Conservation (phyloP, 2,888 invertebrate genomes). For the Amiota minor region DNA sequence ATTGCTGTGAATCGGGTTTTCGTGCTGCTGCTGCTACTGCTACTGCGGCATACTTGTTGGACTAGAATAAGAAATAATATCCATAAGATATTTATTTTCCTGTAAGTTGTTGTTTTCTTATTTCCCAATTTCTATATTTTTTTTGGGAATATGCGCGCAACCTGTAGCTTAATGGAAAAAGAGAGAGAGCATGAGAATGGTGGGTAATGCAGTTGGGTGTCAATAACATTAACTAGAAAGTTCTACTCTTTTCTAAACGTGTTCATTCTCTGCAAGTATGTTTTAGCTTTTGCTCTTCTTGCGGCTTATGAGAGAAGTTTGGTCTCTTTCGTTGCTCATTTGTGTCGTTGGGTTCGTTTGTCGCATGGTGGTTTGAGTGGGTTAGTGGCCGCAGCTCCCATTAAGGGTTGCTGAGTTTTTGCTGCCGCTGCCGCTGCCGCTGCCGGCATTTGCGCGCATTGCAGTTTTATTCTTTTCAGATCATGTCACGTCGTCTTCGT, state of each 20-base stretch:
- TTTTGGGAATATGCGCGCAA: slow-evolving; percentile 49
- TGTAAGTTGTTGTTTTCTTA: too few relatives aligned
- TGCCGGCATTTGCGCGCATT: neutral
- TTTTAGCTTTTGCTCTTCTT: neutral
- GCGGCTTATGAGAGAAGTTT: neutral
- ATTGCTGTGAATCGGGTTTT: neutral
- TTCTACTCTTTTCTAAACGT: slow-evolving; percentile 46
- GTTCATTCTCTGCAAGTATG: slow-evolving; percentile 26
- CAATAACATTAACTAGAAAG: slow-evolving; percentile 26
- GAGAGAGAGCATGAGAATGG: too few relatives aligned
- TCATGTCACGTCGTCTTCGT: neutral
- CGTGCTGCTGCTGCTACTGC: too few relatives aligned
- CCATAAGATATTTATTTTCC: too few relatives aligned
- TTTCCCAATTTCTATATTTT: too few relatives aligned
- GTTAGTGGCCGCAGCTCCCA: slow-evolving; percentile 48
- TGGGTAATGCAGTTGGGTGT: too few relatives aligned
- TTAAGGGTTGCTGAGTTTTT: neutral
- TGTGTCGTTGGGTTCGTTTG: neutral
- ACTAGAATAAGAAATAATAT: neutral
- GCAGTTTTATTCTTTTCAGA: slow-evolving; percentile 14
- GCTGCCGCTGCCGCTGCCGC: slow-evolving; percentile 20
- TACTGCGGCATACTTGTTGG: neutral
- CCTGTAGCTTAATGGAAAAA: slow-evolving; percentile 50
- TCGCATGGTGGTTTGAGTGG: slow-evolving; percentile 47
- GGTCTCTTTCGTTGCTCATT: neutral